Evolutionary conservation across 2,888 invertebrate genomes (phyloP).

Genomic region (Calliphora vomitoria): DNA sequence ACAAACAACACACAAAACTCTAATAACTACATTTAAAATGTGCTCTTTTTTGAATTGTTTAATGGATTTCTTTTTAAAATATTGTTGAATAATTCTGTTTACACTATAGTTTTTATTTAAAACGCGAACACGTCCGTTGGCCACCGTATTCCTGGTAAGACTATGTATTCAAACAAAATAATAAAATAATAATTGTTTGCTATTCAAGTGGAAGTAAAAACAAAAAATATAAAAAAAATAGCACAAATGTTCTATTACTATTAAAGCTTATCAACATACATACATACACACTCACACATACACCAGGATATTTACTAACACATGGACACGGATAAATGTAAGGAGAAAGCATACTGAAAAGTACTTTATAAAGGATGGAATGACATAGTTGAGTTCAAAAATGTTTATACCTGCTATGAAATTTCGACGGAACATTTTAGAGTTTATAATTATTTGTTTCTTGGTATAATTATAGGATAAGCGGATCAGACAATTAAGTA

Average conservation of each 20-base stretch:
- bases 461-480: too few species aligned
- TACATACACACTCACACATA: constrained; percentile 21
- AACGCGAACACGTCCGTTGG: constrained; percentile 80
- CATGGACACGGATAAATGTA: background rate
- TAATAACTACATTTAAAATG: constrained; percentile 1
- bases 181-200: constrained; percentile 68
- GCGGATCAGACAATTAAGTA: too few species aligned
- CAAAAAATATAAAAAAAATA: constrained; percentile 1
- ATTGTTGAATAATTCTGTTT: background rate
- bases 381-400: too few species aligned
- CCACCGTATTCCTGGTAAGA: constrained; percentile 81
- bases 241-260: constrained; percentile 45
- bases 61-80: constrained; percentile 1
- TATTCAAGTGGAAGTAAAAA: constrained; percentile 64
- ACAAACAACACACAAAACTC: background rate
- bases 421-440: too few species aligned
- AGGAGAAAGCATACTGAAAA: background rate
- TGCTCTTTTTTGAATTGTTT: constrained; percentile 1
- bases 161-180: constrained; percentile 78
- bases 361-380: background rate
- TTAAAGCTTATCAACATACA: constrained; percentile 47
- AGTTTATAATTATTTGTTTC: too few species aligned
- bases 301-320: background rate
- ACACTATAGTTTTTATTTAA: constrained; percentile 13
- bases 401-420: too few species aligned